Evolutionary conservation across 1,140 invertebrate species (phyloP).

Genomic region (Pristionchus pacificus): DNA sequence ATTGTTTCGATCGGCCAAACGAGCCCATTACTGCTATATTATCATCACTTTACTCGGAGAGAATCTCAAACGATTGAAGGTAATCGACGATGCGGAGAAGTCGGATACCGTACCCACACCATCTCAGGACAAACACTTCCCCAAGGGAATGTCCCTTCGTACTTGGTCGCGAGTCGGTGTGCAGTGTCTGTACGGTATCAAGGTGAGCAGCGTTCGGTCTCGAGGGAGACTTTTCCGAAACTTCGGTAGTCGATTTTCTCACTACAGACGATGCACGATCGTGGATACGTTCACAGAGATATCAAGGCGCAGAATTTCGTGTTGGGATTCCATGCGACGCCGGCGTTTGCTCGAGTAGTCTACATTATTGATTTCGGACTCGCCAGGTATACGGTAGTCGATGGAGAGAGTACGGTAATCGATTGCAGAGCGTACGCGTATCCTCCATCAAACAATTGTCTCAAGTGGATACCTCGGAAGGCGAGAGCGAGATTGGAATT

Average conservation of each 20-base stretch:
- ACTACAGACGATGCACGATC: conserved; percentile 23
- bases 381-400: conserved; percentile 6
- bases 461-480: conserved; percentile 31
- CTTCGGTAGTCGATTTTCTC: background rate
- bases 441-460: conserved; percentile 3
- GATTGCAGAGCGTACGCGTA: background rate
- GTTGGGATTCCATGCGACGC: conserved; percentile 29
- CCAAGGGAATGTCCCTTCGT: background rate
- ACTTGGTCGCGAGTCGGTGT: conserved; percentile 34
- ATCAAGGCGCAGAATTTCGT: conserved; percentile 47
- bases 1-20: background rate
- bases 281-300: conserved; percentile 35
- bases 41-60: conserved; percentile 34
- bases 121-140: background rate
- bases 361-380: conserved; percentile 36
- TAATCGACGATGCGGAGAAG: background rate
- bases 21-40: conserved; percentile 20
- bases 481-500: conserved; percentile 43
- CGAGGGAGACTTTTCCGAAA: background rate
- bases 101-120: background rate
- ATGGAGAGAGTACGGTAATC: background rate
- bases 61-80: conserved; percentile 26
- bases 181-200: conserved; percentile 29
- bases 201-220: too few species aligned
- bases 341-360: conserved; percentile 24